Base-by-base conservation (phyloP, 2,888 invertebrate genomes). In the Ochropleura plecta region DNA sequence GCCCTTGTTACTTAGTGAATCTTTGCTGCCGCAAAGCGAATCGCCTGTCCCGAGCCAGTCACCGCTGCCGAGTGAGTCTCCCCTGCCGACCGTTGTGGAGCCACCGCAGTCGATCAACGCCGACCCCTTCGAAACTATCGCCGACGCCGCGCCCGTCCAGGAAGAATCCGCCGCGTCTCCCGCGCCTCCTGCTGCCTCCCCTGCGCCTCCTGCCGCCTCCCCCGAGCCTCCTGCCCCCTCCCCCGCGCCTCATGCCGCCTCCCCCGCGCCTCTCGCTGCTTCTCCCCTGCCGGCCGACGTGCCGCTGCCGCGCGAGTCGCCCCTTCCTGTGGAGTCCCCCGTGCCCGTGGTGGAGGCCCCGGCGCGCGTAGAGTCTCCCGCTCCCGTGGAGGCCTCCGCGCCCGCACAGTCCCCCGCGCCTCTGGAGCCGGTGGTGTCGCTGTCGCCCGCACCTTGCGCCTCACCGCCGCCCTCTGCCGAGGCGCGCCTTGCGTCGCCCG, bases 1-100 rank as follows among this genome's bases (percentile, higher is more conserved):
- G 48, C 86, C 89, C 10, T 86, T 87, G 48, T 51, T 88, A 40
- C 80, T 82, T 8, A 74, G 66, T 55, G 90, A 88, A 46, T 76
- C 88, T 0, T 79, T 86, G 64, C 64, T 84, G 40, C 87, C 83
- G 7, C 71, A 70, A 76, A 86, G 53, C 14, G 92, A 78, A 89
- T 91, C 66, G 55, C 88, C 68, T 76, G 48, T 88, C 30, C 86
- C 86, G 5, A 69, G 55, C 3, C 89, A 88, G 51, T 89, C 87
- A 14, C 84, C 84, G 5, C 30, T 70, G 51, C 81, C 79, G 18
- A 70, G 76, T 44, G 87, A 88, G 49, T 88, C 87, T n/a, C 83
- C 84, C 18, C 59, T 73, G 59, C 80, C 77, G 18, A 70, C 30
- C 20, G 88, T 20, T 16, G 88, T 6, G 10, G 77, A 85, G 20